A percentile compares a stretch with the other conserved stretches of the same genome.
Evolutionary conservation across 2,888 invertebrate species (phyloP).

Genomic region (Dugesia japonica): DNA sequence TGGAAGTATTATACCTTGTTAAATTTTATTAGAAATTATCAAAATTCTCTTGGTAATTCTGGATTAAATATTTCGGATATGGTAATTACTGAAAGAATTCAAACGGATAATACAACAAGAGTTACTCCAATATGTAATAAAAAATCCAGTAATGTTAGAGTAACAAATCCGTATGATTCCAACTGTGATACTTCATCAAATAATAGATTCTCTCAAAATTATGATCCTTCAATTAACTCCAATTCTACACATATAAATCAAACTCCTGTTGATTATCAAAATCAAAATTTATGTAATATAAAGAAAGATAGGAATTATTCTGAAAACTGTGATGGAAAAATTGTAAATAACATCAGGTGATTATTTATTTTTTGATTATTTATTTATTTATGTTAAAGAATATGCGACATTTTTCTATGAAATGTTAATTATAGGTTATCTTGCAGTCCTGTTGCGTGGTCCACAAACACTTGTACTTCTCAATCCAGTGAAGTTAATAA

Average conservation of each 20-base stretch:
- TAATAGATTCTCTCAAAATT: slow-evolving; percentile 12
- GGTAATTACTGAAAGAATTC: slow-evolving; percentile 6
- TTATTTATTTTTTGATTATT: no score
- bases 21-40: not conserved
- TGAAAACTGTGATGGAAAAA: not conserved
- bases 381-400: no score
- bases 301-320: not conserved
- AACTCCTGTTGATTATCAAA: not conserved
- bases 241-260: not conserved
- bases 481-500: not conserved
- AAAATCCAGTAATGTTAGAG: not conserved
- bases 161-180: slow-evolving; percentile 7
- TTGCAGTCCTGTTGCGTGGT: not conserved
- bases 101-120: slow-evolving; percentile 1
- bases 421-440: not conserved
- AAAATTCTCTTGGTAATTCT: not conserved
- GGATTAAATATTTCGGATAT: slow-evolving; percentile 8
- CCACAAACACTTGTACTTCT: not conserved
- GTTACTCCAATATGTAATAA: not conserved
- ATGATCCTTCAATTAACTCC: not conserved
- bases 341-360: slow-evolving; percentile 3
- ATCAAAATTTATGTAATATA: not conserved
- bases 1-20: not conserved
- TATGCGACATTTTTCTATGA: no score
- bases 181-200: not conserved